Evolutionary conservation across 2,888 invertebrate genomes (phyloP).

Genomic region (Cartodere bifasciata): DNA sequence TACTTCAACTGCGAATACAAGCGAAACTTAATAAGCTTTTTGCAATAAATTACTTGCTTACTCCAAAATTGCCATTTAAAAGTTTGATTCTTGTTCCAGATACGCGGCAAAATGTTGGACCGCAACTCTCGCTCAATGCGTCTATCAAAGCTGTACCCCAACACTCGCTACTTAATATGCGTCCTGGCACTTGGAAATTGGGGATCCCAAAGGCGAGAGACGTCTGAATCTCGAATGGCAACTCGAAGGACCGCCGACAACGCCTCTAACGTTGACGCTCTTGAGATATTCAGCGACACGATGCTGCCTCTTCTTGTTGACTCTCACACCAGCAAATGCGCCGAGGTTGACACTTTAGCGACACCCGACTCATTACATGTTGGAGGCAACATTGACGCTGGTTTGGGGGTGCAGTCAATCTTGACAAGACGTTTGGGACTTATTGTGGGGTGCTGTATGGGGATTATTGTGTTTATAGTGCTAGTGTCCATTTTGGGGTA

Average conservation of each 20-base stretch:
- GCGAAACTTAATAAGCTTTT: too few species aligned
- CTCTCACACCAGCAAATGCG: constrained; percentile 62
- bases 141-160: constrained; percentile 62
- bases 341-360: constrained; percentile 62
- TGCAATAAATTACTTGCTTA: too few species aligned
- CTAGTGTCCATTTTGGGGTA: constrained; percentile 75
- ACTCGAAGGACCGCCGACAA: constrained; percentile 37
- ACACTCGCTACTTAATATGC: constrained; percentile 74
- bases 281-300: constrained; percentile 41
- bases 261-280: constrained; percentile 34
- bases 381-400: constrained; percentile 33
- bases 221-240: constrained; percentile 42
- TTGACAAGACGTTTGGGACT: constrained; percentile 70
- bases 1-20: too few species aligned
- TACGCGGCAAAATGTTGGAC: constrained; percentile 63
- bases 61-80: too few species aligned
- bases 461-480: constrained; percentile 72
- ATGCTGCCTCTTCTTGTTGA: constrained; percentile 49
- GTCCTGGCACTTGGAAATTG: constrained; percentile 77
- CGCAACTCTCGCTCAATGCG: constrained; percentile 60
- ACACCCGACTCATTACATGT: constrained; percentile 53
- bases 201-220: constrained; percentile 36
- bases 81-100: constrained; percentile 45
- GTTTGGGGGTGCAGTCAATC: constrained; percentile 53
- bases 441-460: constrained; percentile 77